phyloP scores from a whole-genome alignment of 2,797 vertebrate genomes.

The Discoglossus pictus region DNA sequence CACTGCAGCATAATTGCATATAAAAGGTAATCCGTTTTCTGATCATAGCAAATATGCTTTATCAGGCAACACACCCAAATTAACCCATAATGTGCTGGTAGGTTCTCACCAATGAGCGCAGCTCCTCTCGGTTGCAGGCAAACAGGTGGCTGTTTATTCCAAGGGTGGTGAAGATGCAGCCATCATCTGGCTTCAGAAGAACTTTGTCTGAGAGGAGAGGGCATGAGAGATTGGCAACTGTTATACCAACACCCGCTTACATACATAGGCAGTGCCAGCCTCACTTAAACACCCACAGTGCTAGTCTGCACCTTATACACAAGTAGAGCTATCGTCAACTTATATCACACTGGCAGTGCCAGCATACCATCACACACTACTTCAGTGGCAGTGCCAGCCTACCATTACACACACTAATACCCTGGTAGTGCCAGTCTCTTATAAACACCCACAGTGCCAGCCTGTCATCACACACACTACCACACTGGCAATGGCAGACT shows the following conservation, averaged over 20 bases:
- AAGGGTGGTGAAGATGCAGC: slow-evolving; percentile 94
- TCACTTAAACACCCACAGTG: not conserved
- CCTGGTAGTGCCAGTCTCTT: too few species aligned
- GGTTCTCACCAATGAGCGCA: slow-evolving; percentile 84
- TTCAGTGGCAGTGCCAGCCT: too few species aligned
- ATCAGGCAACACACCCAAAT: too few species aligned
- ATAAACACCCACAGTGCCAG: too few species aligned
- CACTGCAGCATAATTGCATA: too few species aligned
- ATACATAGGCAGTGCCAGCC: not conserved
- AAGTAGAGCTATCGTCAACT: not conserved
- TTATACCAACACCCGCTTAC: not conserved
- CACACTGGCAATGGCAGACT: too few species aligned
- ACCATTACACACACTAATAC: too few species aligned
- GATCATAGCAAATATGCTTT: too few species aligned
- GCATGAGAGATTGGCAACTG: not conserved
- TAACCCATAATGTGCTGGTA: too few species aligned
- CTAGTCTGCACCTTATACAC: not conserved
- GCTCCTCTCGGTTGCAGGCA: slow-evolving; percentile 82
- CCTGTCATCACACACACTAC: too few species aligned
- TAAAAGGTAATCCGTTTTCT: too few species aligned
- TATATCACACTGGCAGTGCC: not conserved
- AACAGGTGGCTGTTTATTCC: slow-evolving; percentile 97
- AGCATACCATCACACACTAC: too few species aligned
- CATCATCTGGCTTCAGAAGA: slow-evolving; percentile 89
- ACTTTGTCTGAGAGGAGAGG: slow-evolving; percentile 79